Conservation (phyloP, 2,888 invertebrate species). For the Drosophila nigricruria region DNA sequence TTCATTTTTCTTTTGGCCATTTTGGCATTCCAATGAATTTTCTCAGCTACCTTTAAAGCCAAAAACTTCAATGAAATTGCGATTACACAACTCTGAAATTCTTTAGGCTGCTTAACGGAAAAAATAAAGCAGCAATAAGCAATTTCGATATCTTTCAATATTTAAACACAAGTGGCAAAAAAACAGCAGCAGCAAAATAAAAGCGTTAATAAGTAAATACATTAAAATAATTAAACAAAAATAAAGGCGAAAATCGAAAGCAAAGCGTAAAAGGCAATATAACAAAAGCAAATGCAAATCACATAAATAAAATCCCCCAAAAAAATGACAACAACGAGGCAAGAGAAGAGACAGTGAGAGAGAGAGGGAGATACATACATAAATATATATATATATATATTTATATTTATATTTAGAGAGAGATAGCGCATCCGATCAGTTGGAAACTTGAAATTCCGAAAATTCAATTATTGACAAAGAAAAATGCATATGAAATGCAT, state of each 20-base stretch:
- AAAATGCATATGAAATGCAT: slow-evolving; percentile 61
- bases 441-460: slow-evolving; percentile 34
- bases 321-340: slow-evolving; percentile 11
- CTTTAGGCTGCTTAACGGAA: slow-evolving; percentile 31
- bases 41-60: slow-evolving; percentile 1
- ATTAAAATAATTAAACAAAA: slow-evolving; percentile 37
- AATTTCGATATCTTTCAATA: slow-evolving; percentile 47
- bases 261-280: slow-evolving; percentile 16
- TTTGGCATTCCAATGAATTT: slow-evolving; percentile 20
- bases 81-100: slow-evolving; percentile 55
- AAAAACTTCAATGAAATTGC: slow-evolving; percentile 52
- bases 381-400: neutral
- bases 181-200: slow-evolving; percentile 27
- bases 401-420: neutral
- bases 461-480: slow-evolving; percentile 40
- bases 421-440: slow-evolving; percentile 9
- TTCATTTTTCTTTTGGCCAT: neutral
- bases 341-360: neutral
- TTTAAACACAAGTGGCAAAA: slow-evolving; percentile 24
- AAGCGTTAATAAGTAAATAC: slow-evolving; percentile 47
- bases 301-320: slow-evolving; percentile 39
- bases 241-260: slow-evolving; percentile 1
- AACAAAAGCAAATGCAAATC: slow-evolving; percentile 32
- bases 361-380: neutral
- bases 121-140: slow-evolving; percentile 52